These are phyloP conservation scores for Macaria notata DNA, from an alignment of 2,888 invertebrate species.

Conservation along the genomic window DNA sequence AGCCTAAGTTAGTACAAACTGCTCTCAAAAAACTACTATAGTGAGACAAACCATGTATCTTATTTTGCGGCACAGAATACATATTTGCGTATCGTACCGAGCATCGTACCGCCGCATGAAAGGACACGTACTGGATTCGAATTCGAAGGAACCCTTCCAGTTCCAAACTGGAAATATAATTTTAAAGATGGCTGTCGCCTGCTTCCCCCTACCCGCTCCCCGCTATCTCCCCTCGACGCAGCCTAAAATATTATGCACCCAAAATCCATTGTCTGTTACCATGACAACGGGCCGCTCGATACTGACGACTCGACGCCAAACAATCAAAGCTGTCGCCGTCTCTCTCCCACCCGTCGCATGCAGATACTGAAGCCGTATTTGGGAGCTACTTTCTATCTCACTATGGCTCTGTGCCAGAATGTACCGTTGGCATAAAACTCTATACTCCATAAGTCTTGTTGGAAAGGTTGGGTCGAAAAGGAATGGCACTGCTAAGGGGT, in stretches of 20 bases:
- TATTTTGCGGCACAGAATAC: neutral
- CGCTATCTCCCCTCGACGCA: conserved; percentile 63
- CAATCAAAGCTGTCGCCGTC: conserved; percentile 69
- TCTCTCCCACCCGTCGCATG: conserved; percentile 69
- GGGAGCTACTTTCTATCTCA: conserved; percentile 60
- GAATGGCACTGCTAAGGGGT: conserved; percentile 52
- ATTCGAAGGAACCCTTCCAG: conserved; percentile 71
- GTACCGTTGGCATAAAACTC: conserved; percentile 69
- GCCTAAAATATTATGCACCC: conserved; percentile 83
- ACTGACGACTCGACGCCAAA: conserved; percentile 60
- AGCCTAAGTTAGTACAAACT: too few relatives aligned
- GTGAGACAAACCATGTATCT: neutral
- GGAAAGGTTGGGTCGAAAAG: conserved; percentile 64
- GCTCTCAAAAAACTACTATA: too few relatives aligned
- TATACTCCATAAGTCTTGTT: conserved; percentile 62
- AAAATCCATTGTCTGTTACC: conserved; percentile 82
- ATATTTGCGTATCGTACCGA: conserved; percentile 49
- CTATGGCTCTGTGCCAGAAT: conserved; percentile 74
- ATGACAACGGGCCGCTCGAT: conserved; percentile 79
- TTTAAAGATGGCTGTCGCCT: conserved; percentile 80
- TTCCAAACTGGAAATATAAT: conserved; percentile 79
- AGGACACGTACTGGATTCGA: conserved; percentile 62
- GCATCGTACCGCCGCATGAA: conserved; percentile 50
- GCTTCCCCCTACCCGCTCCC: conserved; percentile 58
- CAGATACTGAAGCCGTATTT: conserved; percentile 68